These are phyloP conservation scores for Fundulus diaphanus DNA, from an alignment of 2,797 vertebrate species.

Conservation along the genomic window DNA sequence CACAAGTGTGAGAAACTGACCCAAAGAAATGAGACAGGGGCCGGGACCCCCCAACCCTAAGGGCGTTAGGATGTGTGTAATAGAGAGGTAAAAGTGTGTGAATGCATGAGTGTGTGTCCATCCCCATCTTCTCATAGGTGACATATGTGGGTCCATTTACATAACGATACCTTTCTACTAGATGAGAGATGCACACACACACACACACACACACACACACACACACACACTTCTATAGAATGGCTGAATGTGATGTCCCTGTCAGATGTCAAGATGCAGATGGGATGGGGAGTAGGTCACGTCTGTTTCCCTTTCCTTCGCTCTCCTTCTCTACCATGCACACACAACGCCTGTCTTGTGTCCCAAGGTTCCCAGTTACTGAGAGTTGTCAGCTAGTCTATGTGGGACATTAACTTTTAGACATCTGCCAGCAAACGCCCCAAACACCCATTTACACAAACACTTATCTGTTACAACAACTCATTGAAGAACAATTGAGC, in stretches of 20 bases:
- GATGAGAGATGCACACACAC: conserved; percentile 50
- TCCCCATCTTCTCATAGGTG: conserved; percentile 62
- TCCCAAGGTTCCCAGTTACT: conserved; percentile 72
- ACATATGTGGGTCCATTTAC: conserved; percentile 76
- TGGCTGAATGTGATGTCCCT: conserved; percentile 71
- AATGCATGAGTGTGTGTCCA: conserved; percentile 60
- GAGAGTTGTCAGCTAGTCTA: conserved; percentile 79
- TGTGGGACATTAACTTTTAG: conserved; percentile 77
- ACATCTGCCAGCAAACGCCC: conserved; percentile 75
- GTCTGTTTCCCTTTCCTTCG: conserved; percentile 56
- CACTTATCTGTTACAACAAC: conserved; percentile 41
- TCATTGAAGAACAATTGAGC: conserved; percentile 78
- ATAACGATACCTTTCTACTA: conserved; percentile 70
- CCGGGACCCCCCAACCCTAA: conserved; percentile 68
- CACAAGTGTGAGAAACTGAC: conserved; percentile 77
- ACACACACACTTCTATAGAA: conserved; percentile 39
- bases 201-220: conserved; percentile 35
- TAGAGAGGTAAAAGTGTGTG: conserved; percentile 14
- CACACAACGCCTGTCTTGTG: conserved; percentile 59
- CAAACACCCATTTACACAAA: conserved; percentile 14
- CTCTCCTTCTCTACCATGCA: conserved; percentile 26
- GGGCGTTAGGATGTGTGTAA: conserved; percentile 56
- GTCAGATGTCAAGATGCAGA: conserved; percentile 82
- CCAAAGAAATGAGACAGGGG: conserved; percentile 77
- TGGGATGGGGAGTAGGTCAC: conserved; percentile 71